Percentiles rank a stretch among this genome's conserved stretches.
phyloP scores from a whole-genome alignment of 2,888 invertebrate genomes.

The Galerucella calmariensis region DNA sequence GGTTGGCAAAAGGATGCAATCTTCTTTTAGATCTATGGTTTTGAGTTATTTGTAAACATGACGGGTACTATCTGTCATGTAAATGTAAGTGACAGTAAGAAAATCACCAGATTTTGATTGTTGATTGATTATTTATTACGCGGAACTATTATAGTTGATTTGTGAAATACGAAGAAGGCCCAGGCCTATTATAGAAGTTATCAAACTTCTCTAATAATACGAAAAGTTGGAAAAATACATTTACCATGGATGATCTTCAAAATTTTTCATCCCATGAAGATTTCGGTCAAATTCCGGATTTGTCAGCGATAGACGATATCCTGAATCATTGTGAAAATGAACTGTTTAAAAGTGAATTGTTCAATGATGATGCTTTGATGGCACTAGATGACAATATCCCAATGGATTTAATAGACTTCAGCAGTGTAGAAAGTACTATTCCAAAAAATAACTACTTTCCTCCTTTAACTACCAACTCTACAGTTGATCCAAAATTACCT shows the following conservation, averaged over 20 bases:
- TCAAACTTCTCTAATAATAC: neutral
- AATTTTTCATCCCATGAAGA: conserved; percentile 64
- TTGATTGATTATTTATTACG: neutral
- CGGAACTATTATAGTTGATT: neutral
- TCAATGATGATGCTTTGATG: conserved; percentile 67
- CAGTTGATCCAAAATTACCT: conserved; percentile 52
- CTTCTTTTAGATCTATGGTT: neutral
- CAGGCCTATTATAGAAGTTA: neutral
- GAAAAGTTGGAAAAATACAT: neutral
- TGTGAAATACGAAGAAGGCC: neutral
- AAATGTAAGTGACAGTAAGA: too few species aligned
- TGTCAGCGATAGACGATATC: conserved; percentile 78
- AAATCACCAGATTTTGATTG: neutral
- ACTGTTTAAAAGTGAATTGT: conserved; percentile 69
- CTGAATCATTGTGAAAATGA: conserved; percentile 76
- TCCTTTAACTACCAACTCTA: conserved; percentile 28
- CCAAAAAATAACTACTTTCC: conserved; percentile 47
- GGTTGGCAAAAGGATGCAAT: neutral
- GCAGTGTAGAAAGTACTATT: conserved; percentile 57
- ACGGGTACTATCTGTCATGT: too few species aligned
- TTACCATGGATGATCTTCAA: conserved; percentile 62
- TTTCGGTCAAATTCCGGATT: conserved; percentile 73
- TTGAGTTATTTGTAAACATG: neutral
- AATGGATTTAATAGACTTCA: conserved; percentile 66
- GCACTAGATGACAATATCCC: conserved; percentile 66